Base-by-base conservation (phyloP, 2,797 vertebrate genomes). In the Pelochelys cantorii region DNA sequence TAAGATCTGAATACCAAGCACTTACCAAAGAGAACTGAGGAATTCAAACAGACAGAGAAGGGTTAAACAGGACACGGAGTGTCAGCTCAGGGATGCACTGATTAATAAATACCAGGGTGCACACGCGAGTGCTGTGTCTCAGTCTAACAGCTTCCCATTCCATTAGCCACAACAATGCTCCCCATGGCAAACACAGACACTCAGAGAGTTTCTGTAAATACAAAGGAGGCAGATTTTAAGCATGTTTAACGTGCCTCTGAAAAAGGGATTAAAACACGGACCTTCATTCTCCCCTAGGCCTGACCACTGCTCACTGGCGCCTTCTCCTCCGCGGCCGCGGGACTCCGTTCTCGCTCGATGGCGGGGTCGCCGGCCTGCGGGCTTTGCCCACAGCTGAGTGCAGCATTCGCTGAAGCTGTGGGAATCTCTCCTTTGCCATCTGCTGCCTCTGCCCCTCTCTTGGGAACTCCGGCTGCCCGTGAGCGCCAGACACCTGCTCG, bases 1-100 rank as follows among this genome's bases (percentile, higher is more conserved):
- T 89, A 95, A 23, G 88, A 98, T 98, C 98, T 98, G 97, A 96
- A 98, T 98, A 97, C 97, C 98, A 97, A 98, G 95, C 97, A 98
- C 97, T 98, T 97, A 98, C 97, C 95, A 95, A 98, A 97, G 96
- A 94, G 97, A 97, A 97, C 92, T 96, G 94, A 96, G 96, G 96
- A 95, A 85, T 97, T 98, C 97, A 98, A 97, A 96, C 96, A 98
- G 96, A 97, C 94, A 97, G 96, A 97, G 97, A 94, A 93, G 95
- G 97, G 95, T 96, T 96, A 97, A 97, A 96, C 94, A 94, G 92
- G 96, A 93, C 97, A 97, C 93, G 96, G 94, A 95, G 97, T 97
- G 96, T 97, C 97, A 97, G 96, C 96, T 96, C 87, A 96, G 95
- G 96, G 87, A n/a, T 96, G 96, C 95, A 97, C 94, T 95, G 96